Conservation (phyloP, 2,113 vertebrate species). For the Carettochelys insculpta region DNA sequence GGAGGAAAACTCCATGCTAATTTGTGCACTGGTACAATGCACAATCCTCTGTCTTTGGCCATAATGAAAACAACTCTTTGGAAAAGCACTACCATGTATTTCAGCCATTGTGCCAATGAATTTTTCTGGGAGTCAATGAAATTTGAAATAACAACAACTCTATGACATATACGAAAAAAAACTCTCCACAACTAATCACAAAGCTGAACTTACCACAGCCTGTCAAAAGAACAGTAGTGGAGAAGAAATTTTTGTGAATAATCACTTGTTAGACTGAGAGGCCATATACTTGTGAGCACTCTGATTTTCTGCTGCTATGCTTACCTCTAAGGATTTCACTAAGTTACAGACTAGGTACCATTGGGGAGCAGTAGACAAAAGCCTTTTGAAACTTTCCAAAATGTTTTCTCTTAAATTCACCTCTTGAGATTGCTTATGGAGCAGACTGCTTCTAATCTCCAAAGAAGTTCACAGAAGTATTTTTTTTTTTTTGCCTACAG, state of each 20-base stretch:
- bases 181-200: neutral
- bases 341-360: constrained; percentile 7
- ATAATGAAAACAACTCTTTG: neutral
- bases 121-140: neutral
- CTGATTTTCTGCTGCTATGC: neutral
- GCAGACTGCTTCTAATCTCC: neutral
- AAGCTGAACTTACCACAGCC: neutral
- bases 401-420: neutral
- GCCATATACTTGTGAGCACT: neutral
- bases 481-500: neutral
- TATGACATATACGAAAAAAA: neutral
- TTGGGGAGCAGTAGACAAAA: constrained; percentile 20
- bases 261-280: neutral
- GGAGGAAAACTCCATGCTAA: neutral
- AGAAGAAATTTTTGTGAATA: neutral
- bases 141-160: neutral
- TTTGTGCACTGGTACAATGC: neutral
- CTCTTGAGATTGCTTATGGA: neutral
- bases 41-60: neutral
- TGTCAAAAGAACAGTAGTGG: neutral
- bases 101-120: neutral
- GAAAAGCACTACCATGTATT: neutral
- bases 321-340: constrained; percentile 22
- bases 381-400: neutral
- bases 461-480: neutral